Evolutionary conservation across 2,797 vertebrate species (phyloP), one percentile per base, ranked within the genome.

Genomic region (Choloepus didactylus): DNA sequence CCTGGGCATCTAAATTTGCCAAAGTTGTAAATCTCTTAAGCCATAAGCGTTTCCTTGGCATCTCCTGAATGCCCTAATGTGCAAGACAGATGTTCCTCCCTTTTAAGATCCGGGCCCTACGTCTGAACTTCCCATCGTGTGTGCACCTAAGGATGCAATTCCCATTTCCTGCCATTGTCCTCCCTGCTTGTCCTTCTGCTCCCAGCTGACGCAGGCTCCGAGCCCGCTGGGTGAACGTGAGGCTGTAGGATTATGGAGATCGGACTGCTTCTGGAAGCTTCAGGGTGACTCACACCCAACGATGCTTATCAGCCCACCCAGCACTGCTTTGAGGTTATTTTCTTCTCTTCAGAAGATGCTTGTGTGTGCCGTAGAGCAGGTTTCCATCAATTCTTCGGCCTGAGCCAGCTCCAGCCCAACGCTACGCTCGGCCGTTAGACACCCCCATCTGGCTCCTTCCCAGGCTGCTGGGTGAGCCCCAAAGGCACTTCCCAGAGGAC

Each of bases 91-190:
- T 98, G 98, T 98, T 67, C 89, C 93, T 35, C 95, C 90, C 38
- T 97, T 98, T 97, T 83, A 98, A 91, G 88, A 94, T 96, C 91
- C 10, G 62, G 51, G 97, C 80, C 89, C 87, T 91, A 15, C 95
- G 95, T 96, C 96, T 94, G 91, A 86, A 19, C 90, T 97, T 96
- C 98, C 98, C 98, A 95, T 97, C 59, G 91, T 98, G 96, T 98
- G 98, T 98, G 98, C 98, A 98, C 98, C 98, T 98, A 96, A 98
- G 98, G 98, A 98, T 98, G 98, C 96, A 96, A 98, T 98, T 98
- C 95, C 98, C 95, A 93, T 98, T 98, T 99, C 98, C 98, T 98
- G 83, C 98, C 97, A 98, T 99, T 99, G 98, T 99, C 97, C 91
- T 27, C 0, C 60, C 21, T 76, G 82, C 93, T 6, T 5, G 97